phyloP scores from a whole-genome alignment of 2,888 invertebrate species.

The Ctenicera cuprea region DNA sequence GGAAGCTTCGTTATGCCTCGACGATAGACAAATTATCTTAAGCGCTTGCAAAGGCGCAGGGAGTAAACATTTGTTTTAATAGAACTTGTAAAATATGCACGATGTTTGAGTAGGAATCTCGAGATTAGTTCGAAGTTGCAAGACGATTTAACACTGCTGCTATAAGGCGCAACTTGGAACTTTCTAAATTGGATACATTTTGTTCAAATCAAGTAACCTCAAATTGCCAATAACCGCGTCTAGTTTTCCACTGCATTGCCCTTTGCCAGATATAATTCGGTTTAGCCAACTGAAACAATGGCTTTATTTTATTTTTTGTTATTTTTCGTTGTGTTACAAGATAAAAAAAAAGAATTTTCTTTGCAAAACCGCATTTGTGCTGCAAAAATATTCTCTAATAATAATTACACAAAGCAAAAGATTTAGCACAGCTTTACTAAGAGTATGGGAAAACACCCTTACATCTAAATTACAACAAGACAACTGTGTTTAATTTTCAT shows the following conservation, averaged over 20 bases:
- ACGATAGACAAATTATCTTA: slow-evolving; percentile 31
- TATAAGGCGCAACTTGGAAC: slow-evolving; percentile 10
- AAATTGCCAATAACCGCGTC: slow-evolving; percentile 57
- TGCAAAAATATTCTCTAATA: background rate
- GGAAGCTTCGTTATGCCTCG: slow-evolving; percentile 1
- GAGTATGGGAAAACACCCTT: background rate
- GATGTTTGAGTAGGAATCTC: slow-evolving; percentile 26
- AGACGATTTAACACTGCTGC: slow-evolving; percentile 21
- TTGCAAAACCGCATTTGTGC: background rate
- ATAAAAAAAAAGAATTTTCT: no score
- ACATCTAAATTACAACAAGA: background rate
- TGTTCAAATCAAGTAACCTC: slow-evolving; percentile 56
- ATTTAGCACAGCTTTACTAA: no score
- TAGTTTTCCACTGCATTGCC: slow-evolving; percentile 56
- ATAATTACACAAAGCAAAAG: background rate
- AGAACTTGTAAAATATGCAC: slow-evolving; percentile 42
- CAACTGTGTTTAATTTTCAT: slow-evolving; percentile 44
- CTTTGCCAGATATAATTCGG: slow-evolving; percentile 50
- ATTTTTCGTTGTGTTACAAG: slow-evolving; percentile 27
- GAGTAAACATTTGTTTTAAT: slow-evolving; percentile 40
- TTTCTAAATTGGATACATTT: slow-evolving; percentile 51
- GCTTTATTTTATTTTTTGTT: slow-evolving; percentile 16
- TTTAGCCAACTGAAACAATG: slow-evolving; percentile 48
- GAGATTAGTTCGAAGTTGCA: slow-evolving; percentile 30
- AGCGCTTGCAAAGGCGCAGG: slow-evolving; percentile 30